These are phyloP conservation scores for Epiperipatus broadwayi DNA, from an alignment of 2,888 invertebrate genomes.

Conservation along the genomic window DNA sequence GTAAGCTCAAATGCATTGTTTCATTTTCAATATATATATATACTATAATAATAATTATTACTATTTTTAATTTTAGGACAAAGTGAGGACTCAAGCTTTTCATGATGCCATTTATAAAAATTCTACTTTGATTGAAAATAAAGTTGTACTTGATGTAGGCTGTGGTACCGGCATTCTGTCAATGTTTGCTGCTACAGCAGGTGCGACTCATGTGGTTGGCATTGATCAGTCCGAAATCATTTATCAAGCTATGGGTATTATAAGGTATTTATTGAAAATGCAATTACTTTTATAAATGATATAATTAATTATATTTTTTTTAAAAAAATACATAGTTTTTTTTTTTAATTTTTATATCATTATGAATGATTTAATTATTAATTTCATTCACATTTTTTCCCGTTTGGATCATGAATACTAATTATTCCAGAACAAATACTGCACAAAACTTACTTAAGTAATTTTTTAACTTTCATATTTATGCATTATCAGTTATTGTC, in stretches of 20 bases:
- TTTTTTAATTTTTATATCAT: not conserved
- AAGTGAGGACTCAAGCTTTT: constrained; percentile 66
- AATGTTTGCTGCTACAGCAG: constrained; percentile 68
- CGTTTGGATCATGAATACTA: no score
- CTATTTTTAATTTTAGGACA: constrained; percentile 43
- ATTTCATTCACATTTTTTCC: constrained; percentile 3
- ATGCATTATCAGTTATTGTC: no score
- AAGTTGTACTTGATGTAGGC: constrained; percentile 42
- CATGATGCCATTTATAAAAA: constrained; percentile 61
- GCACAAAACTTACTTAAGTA: no score
- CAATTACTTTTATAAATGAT: not conserved
- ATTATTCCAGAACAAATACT: no score
- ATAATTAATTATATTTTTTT: not conserved
- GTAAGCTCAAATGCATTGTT: no score
- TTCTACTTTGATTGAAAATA: constrained; percentile 44
- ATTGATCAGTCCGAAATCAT: constrained; percentile 33
- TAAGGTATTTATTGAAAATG: constrained; percentile 22
- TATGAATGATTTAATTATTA: not conserved
- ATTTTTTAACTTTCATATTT: no score
- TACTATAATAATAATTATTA: no score
- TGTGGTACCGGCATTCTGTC: constrained; percentile 53
- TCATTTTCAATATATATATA: no score
- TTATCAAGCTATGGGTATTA: constrained; percentile 32
- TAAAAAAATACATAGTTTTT: not conserved
- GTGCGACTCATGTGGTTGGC: constrained; percentile 49